Conservation (phyloP, 2,888 invertebrate species). For the Acanthosepion pharaonis region DNA sequence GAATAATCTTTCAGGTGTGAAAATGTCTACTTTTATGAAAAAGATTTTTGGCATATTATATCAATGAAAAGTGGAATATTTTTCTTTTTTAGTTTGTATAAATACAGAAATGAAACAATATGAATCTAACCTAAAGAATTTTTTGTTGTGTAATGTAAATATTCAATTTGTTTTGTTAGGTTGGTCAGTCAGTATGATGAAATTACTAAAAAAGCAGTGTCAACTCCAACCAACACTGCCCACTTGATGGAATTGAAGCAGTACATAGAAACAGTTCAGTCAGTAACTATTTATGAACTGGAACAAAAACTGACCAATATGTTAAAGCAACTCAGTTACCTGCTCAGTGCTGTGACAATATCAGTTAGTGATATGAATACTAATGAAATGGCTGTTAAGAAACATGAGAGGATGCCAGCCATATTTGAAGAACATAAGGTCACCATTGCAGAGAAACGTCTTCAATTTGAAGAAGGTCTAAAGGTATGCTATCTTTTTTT, state of each 20-base stretch:
- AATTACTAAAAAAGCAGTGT: conserved; percentile 86
- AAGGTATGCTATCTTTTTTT: conserved; percentile 77
- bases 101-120: too few species aligned
- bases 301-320: conserved; percentile 82
- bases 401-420: conserved; percentile 87
- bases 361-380: conserved; percentile 90
- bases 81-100: neutral
- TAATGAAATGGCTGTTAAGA: conserved; percentile 89
- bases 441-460: conserved; percentile 86
- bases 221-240: conserved; percentile 87
- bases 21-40: too few species aligned
- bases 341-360: conserved; percentile 87
- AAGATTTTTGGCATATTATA: too few species aligned
- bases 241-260: conserved; percentile 87
- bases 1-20: too few species aligned
- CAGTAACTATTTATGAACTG: conserved; percentile 82
- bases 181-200: conserved; percentile 88
- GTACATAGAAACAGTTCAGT: conserved; percentile 86
- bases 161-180: conserved; percentile 75
- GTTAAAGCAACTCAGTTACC: conserved; percentile 81
- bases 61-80: too few species aligned
- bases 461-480: conserved; percentile 88
- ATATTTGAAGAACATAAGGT: conserved; percentile 88
- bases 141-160: conserved; percentile 50
- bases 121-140: conserved; percentile 36